These are phyloP conservation scores for Pogona vitticeps DNA, from an alignment of 2,113 vertebrate genomes.

Conservation along the genomic window DNA sequence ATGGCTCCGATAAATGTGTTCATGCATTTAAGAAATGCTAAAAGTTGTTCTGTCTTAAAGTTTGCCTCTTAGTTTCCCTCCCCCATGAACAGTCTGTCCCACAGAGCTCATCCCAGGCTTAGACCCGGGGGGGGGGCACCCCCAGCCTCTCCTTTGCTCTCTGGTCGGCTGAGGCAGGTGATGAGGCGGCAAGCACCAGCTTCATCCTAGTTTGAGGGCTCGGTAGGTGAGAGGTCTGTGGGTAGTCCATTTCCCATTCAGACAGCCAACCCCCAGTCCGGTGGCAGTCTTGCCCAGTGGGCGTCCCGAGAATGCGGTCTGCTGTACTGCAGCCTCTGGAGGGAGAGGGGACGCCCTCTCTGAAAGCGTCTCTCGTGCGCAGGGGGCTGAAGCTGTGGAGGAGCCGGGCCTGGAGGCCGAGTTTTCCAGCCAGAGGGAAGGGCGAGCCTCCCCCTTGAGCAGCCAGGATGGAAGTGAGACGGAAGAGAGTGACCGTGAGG, in stretches of 20 bases:
- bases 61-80: too few species aligned
- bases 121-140: neutral
- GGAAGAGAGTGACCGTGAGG: constrained; percentile 12
- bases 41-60: too few species aligned
- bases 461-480: neutral
- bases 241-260: rapidly evolving
- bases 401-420: too few species aligned
- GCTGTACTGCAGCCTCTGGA: neutral
- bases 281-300: too few species aligned
- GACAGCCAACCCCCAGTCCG: too few species aligned
- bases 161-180: too few species aligned
- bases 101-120: too few species aligned
- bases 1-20: too few species aligned
- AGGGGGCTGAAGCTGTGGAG: neutral
- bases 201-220: neutral
- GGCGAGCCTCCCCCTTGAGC: rapidly evolving
- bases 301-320: neutral
- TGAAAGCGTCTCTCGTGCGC: neutral
- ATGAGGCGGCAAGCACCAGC: neutral
- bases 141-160: too few species aligned
- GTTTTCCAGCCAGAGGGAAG: constrained; percentile 33
- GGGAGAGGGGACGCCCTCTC: rapidly evolving
- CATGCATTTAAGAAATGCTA: too few species aligned
- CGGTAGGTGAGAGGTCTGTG: too few species aligned
- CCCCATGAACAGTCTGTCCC: neutral